Base-by-base conservation (phyloP, 2,113 vertebrate genomes). In the Cyanoramphus novaezelandiae region DNA sequence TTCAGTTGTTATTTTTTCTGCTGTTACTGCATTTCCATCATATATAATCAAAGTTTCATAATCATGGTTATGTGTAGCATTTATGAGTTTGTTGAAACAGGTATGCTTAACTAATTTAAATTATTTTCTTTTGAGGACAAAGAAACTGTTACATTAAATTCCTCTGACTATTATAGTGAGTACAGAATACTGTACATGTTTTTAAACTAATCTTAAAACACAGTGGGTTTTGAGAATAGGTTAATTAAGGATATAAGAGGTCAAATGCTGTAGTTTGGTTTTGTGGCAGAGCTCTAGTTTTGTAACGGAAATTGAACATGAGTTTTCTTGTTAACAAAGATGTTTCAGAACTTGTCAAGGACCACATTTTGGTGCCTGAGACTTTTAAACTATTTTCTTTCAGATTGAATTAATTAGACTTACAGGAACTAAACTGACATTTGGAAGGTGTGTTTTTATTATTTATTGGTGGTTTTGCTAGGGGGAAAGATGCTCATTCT, bases 401-500 rank as follows among this genome's bases (percentile, higher is more conserved):
- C 95, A 98, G 85, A 95, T 78, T 96, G 96, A 97, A 97, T 92
- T 94, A 98, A 97, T 98, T 98, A 98, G 83, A 96, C 69, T 89
- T 89, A 70, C 41, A 96, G 95, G 92, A 98, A 95, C 92, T 86
- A 97, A 93, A 81, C 1, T 91, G 86, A 94, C 70, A 55, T 97
- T 96, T 95, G 84, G 53, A 96, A 97, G n/a, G 88, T 92, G 60
- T 97, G 79, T 97, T 98, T 98, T 87, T 91, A 20, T 97, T 95
- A 92, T 94, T 93, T 97, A 95, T 97, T 97, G 84, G 17, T 98
- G 93, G 81, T 97, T 97, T 98, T 97, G 72, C 91, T 95, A 99
- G 99, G 99, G 99, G n/a, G 99, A 99, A 97, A 98, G 99, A 97
- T 99, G 99, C 90, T 99, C 99, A 71, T 99, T 99, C 97, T 99